Conservation (phyloP, 2,113 vertebrate species). For the Isurus oxyrinchus region DNA sequence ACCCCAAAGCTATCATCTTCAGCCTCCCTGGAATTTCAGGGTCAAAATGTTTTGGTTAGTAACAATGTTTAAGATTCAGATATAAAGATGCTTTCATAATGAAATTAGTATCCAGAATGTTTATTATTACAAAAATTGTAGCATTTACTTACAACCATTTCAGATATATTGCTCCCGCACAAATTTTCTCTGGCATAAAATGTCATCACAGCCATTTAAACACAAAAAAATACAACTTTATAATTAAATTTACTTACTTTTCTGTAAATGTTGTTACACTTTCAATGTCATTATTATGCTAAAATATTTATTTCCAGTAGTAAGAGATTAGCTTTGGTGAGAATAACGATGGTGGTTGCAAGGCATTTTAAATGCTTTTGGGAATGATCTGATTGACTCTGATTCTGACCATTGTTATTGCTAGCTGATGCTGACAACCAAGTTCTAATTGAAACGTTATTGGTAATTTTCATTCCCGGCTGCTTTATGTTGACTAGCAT, state of each 20-base stretch:
- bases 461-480: background rate
- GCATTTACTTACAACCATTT: background rate
- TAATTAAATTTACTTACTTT: background rate
- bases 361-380: background rate
- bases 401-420: background rate
- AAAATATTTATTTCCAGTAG: background rate
- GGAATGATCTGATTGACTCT: background rate
- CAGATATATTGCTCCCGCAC: background rate
- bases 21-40: background rate
- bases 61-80: background rate
- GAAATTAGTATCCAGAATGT: background rate
- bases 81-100: background rate
- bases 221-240: background rate
- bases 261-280: background rate
- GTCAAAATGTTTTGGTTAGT: background rate
- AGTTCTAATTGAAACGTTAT: background rate
- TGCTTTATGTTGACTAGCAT: background rate
- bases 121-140: background rate
- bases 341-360: background rate
- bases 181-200: background rate
- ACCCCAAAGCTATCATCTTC: background rate
- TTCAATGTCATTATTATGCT: background rate
- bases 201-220: background rate
- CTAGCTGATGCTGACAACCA: background rate
- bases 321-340: background rate